These are phyloP conservation scores for Philopedon plagiatum DNA, from an alignment of 2,888 invertebrate species.

Conservation along the genomic window DNA sequence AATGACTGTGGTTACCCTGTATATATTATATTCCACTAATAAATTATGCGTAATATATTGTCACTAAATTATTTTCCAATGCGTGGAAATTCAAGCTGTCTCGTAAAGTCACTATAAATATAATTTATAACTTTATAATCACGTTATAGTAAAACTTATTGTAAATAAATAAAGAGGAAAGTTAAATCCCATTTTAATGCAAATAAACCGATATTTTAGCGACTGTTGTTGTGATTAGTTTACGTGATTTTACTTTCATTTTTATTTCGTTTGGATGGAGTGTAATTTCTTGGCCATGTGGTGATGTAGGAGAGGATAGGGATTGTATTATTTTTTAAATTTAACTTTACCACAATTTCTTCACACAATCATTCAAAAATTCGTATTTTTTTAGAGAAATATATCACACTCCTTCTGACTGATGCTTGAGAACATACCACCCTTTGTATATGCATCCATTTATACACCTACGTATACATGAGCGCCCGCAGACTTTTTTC, in stretches of 20 bases:
- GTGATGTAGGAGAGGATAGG: no score
- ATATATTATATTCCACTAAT: not conserved
- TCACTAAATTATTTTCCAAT: not conserved
- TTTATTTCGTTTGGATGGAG: not conserved
- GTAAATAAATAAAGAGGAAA: slow-evolving; percentile 6
- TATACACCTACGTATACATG: no score
- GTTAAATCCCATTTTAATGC: slow-evolving; percentile 2
- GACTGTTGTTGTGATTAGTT: not conserved
- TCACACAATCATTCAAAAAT: no score
- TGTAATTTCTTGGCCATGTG: not conserved
- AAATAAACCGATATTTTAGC: not conserved
- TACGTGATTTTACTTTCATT: slow-evolving; percentile 1
- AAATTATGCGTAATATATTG: not conserved
- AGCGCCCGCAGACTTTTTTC: no score
- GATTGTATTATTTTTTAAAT: no score
- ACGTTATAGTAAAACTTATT: not conserved
- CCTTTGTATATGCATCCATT: no score
- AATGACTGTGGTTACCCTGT: no score
- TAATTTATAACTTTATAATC: not conserved
- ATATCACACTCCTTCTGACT: no score
- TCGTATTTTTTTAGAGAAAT: no score
- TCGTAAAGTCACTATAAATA: not conserved
- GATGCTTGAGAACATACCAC: no score
- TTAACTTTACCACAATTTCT: no score
- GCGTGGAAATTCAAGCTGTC: not conserved